These are phyloP conservation scores for Stenodera caucasica DNA, from an alignment of 2,888 invertebrate species.

Conservation along the genomic window DNA sequence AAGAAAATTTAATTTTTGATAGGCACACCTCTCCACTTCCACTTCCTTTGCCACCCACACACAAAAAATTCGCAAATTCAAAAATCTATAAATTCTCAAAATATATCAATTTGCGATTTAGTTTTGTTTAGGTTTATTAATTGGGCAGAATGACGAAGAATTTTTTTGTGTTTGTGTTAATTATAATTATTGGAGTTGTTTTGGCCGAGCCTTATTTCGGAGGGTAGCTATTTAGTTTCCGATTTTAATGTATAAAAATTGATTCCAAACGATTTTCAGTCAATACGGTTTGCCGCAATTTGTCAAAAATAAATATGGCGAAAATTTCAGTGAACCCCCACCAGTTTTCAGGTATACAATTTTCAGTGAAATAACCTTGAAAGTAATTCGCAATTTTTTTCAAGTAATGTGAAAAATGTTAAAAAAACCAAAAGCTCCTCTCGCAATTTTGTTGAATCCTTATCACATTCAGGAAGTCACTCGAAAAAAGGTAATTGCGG, in stretches of 20 bases:
- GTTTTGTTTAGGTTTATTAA: background rate
- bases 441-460: background rate
- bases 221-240: background rate
- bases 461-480: background rate
- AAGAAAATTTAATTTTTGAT: background rate
- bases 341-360: background rate
- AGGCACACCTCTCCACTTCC: background rate
- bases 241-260: background rate
- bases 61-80: background rate
- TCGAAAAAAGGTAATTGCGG: background rate
- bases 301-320: background rate
- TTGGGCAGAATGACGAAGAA: background rate
- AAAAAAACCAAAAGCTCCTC: background rate
- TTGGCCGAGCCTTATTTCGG: background rate
- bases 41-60: constrained; percentile 1
- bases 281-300: background rate
- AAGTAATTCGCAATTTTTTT: background rate
- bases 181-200: background rate
- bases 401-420: background rate
- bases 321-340: background rate
- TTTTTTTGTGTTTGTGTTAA: background rate
- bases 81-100: constrained; percentile 1
- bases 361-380: background rate
- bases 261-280: background rate
- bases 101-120: background rate